Percentiles rank a stretch among this genome's conserved stretches.
These are phyloP conservation scores for Cygnus buccinator DNA, from an alignment of 2,113 vertebrate species.

Conservation along the genomic window DNA sequence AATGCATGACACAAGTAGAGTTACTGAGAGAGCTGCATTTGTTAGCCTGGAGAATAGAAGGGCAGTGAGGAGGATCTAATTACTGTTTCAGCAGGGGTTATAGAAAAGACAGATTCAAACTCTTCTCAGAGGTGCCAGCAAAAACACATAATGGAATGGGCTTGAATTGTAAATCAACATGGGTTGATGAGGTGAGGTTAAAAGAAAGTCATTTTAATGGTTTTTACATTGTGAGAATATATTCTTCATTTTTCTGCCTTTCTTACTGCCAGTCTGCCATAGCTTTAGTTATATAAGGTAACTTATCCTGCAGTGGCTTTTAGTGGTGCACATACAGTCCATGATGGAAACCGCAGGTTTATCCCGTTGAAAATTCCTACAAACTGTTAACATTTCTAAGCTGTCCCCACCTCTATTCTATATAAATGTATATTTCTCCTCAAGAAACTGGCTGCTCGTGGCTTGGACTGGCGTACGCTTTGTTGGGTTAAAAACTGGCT, in stretches of 20 bases:
- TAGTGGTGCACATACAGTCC: slow-evolving; percentile 20
- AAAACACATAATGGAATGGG: neutral
- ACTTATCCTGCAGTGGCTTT: neutral
- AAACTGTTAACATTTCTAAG: slow-evolving; percentile 2
- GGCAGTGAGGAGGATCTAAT: neutral
- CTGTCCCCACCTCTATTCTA: slow-evolving; percentile 22
- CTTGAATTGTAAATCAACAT: neutral
- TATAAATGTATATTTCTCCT: neutral
- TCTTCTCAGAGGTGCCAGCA: neutral
- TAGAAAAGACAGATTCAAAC: neutral
- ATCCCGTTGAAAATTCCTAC: neutral
- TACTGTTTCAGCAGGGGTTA: neutral
- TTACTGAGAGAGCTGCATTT: neutral
- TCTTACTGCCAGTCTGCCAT: neutral
- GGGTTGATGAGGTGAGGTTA: neutral
- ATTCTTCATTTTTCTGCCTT: neutral
- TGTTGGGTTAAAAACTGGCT: too few species aligned
- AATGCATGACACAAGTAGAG: neutral
- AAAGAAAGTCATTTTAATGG: neutral
- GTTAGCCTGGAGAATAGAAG: neutral
- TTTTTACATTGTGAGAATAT: neutral
- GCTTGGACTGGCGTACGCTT: too few species aligned
- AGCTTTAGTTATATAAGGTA: neutral
- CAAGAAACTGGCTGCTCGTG: too few species aligned
- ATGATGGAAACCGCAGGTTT: slow-evolving; percentile 5